phyloP scores from a whole-genome alignment of 2,113 vertebrate species.

The Thryonomys swinderianus region DNA sequence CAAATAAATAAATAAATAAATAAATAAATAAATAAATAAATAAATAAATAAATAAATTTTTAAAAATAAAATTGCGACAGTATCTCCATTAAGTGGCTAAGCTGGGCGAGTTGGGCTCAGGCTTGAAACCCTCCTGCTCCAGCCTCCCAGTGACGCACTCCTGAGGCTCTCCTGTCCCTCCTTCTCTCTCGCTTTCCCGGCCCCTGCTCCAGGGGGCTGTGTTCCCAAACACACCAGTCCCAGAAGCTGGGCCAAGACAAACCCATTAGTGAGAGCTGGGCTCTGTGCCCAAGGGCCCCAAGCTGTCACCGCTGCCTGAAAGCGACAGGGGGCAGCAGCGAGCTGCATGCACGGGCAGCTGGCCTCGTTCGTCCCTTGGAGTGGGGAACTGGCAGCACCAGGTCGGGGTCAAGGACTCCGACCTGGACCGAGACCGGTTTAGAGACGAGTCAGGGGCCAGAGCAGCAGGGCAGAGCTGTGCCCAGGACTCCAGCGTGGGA shows the following conservation, averaged over 20 bases:
- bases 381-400: background rate
- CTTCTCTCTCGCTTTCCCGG: background rate
- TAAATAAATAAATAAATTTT: too few relatives aligned
- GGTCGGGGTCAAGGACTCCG: background rate
- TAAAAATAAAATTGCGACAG: background rate
- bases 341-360: too few relatives aligned
- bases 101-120: background rate
- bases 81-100: background rate
- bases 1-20: too few relatives aligned
- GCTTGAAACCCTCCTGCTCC: background rate
- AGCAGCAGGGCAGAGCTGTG: background rate
- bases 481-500: background rate
- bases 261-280: background rate
- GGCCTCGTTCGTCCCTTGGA: too few relatives aligned
- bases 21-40: too few relatives aligned
- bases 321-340: too few relatives aligned
- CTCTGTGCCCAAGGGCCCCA: background rate
- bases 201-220: background rate
- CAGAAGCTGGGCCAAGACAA: constrained; percentile 33
- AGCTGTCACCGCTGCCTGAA: background rate
- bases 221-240: constrained; percentile 25
- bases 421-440: background rate
- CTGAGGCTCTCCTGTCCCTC: background rate
- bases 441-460: background rate
- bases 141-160: background rate